phyloP scores from a whole-genome alignment of 1,140 invertebrate species.

The Atopsyche davidsoni region DNA sequence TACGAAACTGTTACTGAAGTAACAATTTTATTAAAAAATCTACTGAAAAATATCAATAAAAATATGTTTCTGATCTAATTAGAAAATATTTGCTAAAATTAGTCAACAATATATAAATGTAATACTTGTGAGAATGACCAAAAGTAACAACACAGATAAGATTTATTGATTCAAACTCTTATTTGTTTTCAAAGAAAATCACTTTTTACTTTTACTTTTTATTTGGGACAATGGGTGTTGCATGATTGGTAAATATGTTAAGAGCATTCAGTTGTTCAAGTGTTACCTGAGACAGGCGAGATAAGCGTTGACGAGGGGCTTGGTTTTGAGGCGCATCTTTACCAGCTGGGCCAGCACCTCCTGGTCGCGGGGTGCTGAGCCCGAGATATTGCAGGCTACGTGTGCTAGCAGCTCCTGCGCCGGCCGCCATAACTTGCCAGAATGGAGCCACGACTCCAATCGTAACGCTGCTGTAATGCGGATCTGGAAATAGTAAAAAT shows the following conservation, averaged over 20 bases:
- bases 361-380: conserved; percentile 71
- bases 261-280: background rate
- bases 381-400: conserved; percentile 75
- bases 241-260: background rate
- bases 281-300: conserved; percentile 69
- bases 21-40: too few relatives aligned
- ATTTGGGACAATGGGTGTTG: too few relatives aligned
- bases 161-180: too few relatives aligned
- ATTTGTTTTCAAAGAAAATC: too few relatives aligned
- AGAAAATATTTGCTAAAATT: too few relatives aligned
- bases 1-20: too few relatives aligned
- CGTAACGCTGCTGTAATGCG: conserved; percentile 73
- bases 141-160: too few relatives aligned
- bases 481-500: conserved; percentile 45
- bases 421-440: conserved; percentile 84
- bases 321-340: conserved; percentile 89
- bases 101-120: too few relatives aligned
- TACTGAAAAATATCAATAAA: too few relatives aligned
- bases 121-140: too few relatives aligned
- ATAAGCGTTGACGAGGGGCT: conserved; percentile 85
- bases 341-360: conserved; percentile 87
- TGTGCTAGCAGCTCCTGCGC: conserved; percentile 92
- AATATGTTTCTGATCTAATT: too few relatives aligned
- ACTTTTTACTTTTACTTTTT: too few relatives aligned
- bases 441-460: conserved; percentile 91